Base-by-base conservation (phyloP, 2,888 invertebrate genomes). In the Caenorhabditis imperialis region DNA sequence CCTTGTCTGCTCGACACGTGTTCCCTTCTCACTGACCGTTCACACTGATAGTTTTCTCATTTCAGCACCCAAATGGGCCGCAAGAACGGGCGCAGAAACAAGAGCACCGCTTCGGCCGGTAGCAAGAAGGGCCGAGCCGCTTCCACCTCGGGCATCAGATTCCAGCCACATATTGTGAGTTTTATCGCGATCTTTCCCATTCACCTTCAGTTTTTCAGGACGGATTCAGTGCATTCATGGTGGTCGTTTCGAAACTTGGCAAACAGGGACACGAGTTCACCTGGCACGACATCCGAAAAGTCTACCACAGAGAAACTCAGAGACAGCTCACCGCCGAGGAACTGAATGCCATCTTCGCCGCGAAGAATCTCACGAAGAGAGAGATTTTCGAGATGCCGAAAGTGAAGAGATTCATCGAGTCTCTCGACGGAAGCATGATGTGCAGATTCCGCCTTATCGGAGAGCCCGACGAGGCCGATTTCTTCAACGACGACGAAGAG, bases 201-300 rank as follows among this genome's bases (percentile, higher is more conserved):
- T n/a, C n/a, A n/a, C n/a, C n/a, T n/a, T n/a, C n/a, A n/a, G n/a
- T 61, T 2, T 45, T 63, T 18, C 20, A 75, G 75, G 69, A 75
- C n/a, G 75, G 75, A 16, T 55, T 62, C 30, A 54, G 44, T 12
- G 44, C 75, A 0, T 75, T 75, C 20, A 3, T 75, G 1, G 22
- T 18, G 0, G 61, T 53, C 7, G 55, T 62, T 22, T 27, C 45
- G 7, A 62, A 22, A 40, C 55, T 75, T 2, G 62, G 69, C 1
- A 62, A 54, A 27, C 25, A 53, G 1, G 53, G 60, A 12, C 47
- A 62, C 12, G 75, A 69, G 27, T 69, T 75, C 54, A 69, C 62
- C 0, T 75, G 75, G 75, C 75, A 75, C 20, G 75, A 75, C 45
- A n/a, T 75, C 6, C 37, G 75, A 58, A 75, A 75, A 14, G 53